Conservation (phyloP, 2,113 vertebrate genomes). For the Pluvialis apricaria region DNA sequence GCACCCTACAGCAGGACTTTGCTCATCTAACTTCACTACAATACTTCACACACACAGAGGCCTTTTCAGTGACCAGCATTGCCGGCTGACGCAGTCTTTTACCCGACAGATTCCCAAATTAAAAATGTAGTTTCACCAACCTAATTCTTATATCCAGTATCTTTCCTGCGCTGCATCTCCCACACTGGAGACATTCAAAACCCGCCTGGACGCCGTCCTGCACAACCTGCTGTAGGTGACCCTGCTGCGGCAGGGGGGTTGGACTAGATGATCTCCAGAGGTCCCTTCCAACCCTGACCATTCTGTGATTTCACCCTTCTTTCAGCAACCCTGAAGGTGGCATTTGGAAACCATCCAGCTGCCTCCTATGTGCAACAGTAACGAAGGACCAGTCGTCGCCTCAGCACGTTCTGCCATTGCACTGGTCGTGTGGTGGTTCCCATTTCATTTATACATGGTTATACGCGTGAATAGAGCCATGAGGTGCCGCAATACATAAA, state of each 20-base stretch:
- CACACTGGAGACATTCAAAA: too few relatives aligned
- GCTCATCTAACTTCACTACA: neutral
- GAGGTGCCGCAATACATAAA: neutral
- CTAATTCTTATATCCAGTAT: neutral
- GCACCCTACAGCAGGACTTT: neutral
- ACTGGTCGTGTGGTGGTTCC: neutral
- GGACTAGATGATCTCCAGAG: too few relatives aligned
- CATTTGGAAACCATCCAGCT: neutral
- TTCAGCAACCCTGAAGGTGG: neutral
- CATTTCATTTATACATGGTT: neutral
- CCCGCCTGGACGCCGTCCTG: too few relatives aligned
- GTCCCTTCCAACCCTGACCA: too few relatives aligned
- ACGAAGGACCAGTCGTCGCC: neutral
- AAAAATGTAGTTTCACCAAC: neutral
- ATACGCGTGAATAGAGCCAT: fast-evolving
- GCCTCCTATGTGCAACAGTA: fast-evolving
- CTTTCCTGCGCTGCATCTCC: fast-evolving
- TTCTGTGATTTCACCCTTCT: neutral
- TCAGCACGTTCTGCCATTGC: neutral
- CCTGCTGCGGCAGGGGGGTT: too few relatives aligned
- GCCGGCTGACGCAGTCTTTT: neutral
- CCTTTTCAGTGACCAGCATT: neutral
- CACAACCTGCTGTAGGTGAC: too few relatives aligned
- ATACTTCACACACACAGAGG: neutral
- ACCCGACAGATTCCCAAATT: neutral